Conservation (phyloP, 2,113 vertebrate species). For the Oncorhynchus clarkii region DNA sequence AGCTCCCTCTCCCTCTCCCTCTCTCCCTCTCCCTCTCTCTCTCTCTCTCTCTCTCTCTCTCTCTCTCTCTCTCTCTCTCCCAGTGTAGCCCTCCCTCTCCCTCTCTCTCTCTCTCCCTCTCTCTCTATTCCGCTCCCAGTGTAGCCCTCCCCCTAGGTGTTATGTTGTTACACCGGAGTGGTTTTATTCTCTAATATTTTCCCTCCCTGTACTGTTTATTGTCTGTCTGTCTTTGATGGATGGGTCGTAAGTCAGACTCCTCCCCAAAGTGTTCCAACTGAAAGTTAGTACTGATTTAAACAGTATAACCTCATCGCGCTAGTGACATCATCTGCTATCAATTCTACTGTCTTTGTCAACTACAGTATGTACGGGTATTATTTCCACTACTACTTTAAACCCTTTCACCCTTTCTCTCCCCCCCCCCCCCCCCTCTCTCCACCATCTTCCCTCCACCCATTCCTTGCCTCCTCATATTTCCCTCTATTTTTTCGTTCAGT, state of each 20-base stretch:
- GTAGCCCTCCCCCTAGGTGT: no score
- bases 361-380: neutral
- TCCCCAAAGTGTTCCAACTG: no score
- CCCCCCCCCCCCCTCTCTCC: neutral
- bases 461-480: neutral
- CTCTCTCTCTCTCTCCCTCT: neutral
- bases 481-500: conserved; percentile 15
- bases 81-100: conserved; percentile 4
- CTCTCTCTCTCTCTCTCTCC: no score
- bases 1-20: conserved; percentile 16
- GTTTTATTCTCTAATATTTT: no score
- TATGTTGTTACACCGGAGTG: no score
- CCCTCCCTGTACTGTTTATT: no score
- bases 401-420: neutral
- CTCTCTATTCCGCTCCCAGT: conserved; percentile 5
- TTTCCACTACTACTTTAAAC: neutral
- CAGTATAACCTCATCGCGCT: no score
- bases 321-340: no score
- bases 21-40: conserved; percentile 3
- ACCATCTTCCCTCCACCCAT: conserved; percentile 4
- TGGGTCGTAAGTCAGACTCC: no score
- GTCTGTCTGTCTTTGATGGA: no score
- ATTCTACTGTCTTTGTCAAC: no score
- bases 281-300: no score
- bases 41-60: neutral